phyloP scores from a whole-genome alignment of 2,888 invertebrate genomes.

The Drosophila kambysellisi region DNA sequence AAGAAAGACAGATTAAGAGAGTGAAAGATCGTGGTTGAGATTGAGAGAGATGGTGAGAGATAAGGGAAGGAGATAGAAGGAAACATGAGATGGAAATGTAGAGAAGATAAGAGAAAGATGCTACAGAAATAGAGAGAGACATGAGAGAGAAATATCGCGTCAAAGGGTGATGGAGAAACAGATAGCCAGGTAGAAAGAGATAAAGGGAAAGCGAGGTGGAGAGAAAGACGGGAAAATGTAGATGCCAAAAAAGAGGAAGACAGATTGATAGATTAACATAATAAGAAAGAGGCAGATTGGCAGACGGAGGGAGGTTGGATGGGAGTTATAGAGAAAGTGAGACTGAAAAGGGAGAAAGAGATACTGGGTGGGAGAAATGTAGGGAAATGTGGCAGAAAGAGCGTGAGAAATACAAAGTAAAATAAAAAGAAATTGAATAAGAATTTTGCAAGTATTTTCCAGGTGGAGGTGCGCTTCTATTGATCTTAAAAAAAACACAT shows the following conservation, averaged over 20 bases:
- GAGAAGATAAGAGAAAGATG: not conserved
- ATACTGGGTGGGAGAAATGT: rapidly evolving
- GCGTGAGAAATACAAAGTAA: not conserved
- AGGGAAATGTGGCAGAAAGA: not conserved
- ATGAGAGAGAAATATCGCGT: rapidly evolving
- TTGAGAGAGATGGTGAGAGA: rapidly evolving
- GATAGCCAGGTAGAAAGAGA: rapidly evolving
- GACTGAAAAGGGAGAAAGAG: not conserved
- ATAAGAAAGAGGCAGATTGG: not conserved
- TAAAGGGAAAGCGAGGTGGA: not conserved
- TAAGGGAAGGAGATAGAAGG: not conserved
- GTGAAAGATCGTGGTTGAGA: not conserved
- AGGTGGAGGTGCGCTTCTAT: not conserved
- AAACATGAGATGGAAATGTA: rapidly evolving
- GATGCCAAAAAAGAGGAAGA: not conserved
- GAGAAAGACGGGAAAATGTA: not conserved
- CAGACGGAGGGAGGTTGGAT: not conserved
- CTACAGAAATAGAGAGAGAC: not conserved
- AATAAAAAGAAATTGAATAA: no score
- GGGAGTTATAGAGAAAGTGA: not conserved
- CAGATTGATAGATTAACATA: not conserved
- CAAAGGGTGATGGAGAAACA: not conserved
- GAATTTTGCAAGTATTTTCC: no score
- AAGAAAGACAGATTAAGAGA: rapidly evolving
- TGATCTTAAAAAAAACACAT: not conserved